Evolutionary conservation across 2,797 vertebrate genomes (phyloP), one percentile per base, ranked within the genome.

Genomic region (Netta rufina): DNA sequence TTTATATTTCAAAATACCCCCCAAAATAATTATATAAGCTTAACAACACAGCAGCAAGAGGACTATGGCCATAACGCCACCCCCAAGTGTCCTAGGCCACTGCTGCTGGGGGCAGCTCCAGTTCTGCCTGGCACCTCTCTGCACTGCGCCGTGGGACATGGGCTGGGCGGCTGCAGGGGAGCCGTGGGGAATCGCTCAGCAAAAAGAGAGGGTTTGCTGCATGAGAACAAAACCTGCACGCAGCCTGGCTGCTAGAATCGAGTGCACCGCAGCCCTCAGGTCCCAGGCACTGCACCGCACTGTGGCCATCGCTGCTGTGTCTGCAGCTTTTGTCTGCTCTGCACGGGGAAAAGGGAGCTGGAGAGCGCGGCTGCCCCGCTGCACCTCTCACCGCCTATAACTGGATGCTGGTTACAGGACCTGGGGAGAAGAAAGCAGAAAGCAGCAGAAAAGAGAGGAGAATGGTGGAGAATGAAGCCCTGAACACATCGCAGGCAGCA

Each of bases 241-340:
- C 13, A 20, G 15, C n/a, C 25, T 11, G 16, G 10, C 41, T 75
- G 30, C 51, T 51, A 17, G 36, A 20, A 70, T 7, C 11, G 12
- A 45, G 13, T 0, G 6, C 41, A 28, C 19, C 30, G 28, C 69
- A 53, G 54, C 32, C 57, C 54, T 74, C 60, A 54, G 60, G 28
- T 54, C 58, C 28, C 13, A 62, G 39, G 24, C 8, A 5, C 54
- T 24, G 21, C 7, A 9, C 18, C 5, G 3, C 10, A 9, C 4
- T 0, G 1, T 2, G 14, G 14, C 47, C 53, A 19, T 38, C 28
- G 43, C 45, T 22, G 27, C n/a, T 39, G 8, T 6, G 5, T 36
- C 10, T 4, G 61, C 75, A 60, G 62, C 51, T 54, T 41, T 38
- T 28, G 45, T 47, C 51, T 39, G 72, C 58, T 80, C 69, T 71